Evolutionary conservation across 53 echinoderm and acorn worm genomes (phyloP), one percentile per base, ranked within the genome.

Genomic region (Stichopus horrens): DNA sequence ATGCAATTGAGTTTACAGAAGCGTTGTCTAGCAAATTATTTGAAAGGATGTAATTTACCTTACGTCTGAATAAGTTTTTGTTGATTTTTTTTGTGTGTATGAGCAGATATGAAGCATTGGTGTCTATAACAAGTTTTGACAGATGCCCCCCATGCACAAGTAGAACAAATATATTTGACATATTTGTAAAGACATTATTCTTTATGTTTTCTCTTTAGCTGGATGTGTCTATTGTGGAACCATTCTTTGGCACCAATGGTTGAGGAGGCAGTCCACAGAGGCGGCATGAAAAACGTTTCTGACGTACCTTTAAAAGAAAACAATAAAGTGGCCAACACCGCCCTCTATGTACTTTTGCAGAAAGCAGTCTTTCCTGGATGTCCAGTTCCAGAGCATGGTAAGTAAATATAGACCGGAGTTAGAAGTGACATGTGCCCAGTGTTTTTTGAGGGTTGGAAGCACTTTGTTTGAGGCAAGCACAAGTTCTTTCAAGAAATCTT

Each of bases 271-370:
- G 79, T 97, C 10, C 95, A 90, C 75, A 92, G 88, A 83, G 91
- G 87, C 14, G 54, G 58, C n/a, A 87, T 87, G 74, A 75, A n/a
- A 53, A 63, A 85, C 18, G 66, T 9, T 13, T 53, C 87, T 16
- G 74, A 86, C n/a, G 55, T 87, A 75, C 58, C 74, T 52, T n/a
- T 75, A 23, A 87, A 87, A 16, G 74, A 87, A 57, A 73, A 73
- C 55, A 75, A 94, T 65, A 94, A 94, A 74, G 92, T 95, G 23
- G 95, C 92, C 14, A 97, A 88, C 88, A 97, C 97, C 13, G 95
- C 97, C 59, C 94, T 97, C 90, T 97, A 93, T 89, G 97, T 97
- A 65, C 94, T 97, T 10, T 91, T 97, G n/a, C 94, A 95, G 90
- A 90, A 91, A 75, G 95, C 97, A 8, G 93, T 97, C 89, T 89